Evolutionary conservation across 2,113 vertebrate species (phyloP).

Genomic region (Ophthalmolycus amberensis): DNA sequence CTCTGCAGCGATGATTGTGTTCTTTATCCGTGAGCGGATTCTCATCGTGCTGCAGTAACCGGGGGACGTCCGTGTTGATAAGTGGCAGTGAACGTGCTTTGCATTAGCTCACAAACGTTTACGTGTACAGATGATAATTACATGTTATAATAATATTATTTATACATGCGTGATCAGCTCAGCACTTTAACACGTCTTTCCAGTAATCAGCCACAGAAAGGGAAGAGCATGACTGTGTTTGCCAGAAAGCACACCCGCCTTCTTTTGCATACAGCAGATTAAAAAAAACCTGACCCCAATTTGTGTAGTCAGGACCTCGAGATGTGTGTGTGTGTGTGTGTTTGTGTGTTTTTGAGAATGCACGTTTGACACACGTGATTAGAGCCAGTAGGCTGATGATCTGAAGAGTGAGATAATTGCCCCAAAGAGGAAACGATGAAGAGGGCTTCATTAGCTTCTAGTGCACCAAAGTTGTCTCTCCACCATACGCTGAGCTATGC

Average conservation of each 20-base stretch:
- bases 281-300: background rate
- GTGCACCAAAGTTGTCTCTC: conserved; percentile 26
- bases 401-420: conserved; percentile 19
- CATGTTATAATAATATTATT: conserved; percentile 15
- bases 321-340: background rate
- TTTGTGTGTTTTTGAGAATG: background rate
- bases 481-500: conserved; percentile 14
- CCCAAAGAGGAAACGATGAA: conserved; percentile 9
- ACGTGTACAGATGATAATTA: conserved; percentile 22
- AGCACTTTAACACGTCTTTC: background rate
- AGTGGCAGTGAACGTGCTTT: background rate
- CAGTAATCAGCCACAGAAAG: background rate
- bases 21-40: conserved; percentile 11
- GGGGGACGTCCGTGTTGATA: background rate
- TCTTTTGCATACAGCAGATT: background rate
- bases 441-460: conserved; percentile 22
- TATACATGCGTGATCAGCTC: conserved; percentile 8
- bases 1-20: conserved; percentile 5
- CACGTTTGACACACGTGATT: conserved; percentile 5
- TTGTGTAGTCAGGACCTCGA: background rate
- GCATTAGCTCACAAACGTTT: background rate
- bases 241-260: background rate
- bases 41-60: background rate
- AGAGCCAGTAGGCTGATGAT: background rate
- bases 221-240: background rate